These are phyloP conservation scores for Hydraecia micacea DNA, from an alignment of 2,888 invertebrate genomes.

Conservation along the genomic window DNA sequence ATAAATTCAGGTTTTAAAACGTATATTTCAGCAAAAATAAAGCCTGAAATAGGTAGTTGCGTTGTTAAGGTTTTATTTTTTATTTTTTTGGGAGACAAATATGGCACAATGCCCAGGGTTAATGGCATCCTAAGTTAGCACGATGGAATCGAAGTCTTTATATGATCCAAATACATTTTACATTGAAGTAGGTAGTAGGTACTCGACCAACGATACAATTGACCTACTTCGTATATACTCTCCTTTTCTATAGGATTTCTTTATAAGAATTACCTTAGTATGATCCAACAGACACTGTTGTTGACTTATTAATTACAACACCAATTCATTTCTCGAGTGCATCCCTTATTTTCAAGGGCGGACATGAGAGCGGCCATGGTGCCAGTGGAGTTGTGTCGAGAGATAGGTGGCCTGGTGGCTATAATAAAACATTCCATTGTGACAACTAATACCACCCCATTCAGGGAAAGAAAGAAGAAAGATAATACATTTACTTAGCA, in stretches of 20 bases:
- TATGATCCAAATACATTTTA: neutral
- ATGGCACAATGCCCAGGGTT: conserved; percentile 69
- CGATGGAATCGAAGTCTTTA: conserved; percentile 31
- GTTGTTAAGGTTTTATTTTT: neutral
- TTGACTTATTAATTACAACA: conserved; percentile 18
- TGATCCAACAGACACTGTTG: neutral
- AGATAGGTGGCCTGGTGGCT: neutral
- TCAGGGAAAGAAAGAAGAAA: neutral
- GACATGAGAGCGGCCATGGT: neutral
- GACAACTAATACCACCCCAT: neutral
- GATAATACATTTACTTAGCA: neutral
- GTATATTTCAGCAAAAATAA: conserved; percentile 4
- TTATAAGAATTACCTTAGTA: neutral
- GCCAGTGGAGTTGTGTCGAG: neutral
- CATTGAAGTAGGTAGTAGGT: neutral
- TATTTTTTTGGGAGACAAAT: conserved; percentile 36
- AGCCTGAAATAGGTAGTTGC: conserved; percentile 1
- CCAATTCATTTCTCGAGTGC: conserved; percentile 13
- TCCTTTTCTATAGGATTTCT: neutral
- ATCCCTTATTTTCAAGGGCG: neutral
- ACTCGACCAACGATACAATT: neutral
- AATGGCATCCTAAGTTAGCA: conserved; percentile 36
- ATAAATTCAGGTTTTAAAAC: neutral
- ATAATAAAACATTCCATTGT: neutral
- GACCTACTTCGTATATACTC: conserved; percentile 9